These are phyloP conservation scores for Excalfactoria chinensis DNA, from an alignment of 2,113 vertebrate species.

Conservation along the genomic window DNA sequence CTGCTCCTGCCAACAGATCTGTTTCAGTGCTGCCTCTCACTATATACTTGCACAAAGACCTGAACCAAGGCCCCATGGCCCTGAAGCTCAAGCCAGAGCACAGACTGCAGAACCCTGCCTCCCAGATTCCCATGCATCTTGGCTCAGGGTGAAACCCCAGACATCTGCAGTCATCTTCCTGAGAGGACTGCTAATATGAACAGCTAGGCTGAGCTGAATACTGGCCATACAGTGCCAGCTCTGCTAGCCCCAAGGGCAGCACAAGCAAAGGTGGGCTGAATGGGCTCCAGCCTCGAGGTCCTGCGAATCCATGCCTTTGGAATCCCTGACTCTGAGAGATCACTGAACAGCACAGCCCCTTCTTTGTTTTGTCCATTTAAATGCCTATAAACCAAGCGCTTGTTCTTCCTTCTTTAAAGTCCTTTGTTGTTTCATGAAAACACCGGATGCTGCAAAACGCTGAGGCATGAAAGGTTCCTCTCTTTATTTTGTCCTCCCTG, in stretches of 20 bases:
- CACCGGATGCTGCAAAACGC: slow-evolving; percentile 61
- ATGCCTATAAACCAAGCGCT: slow-evolving; percentile 63
- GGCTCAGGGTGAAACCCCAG: background rate
- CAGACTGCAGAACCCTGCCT: background rate
- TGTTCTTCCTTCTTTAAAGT: slow-evolving; percentile 67
- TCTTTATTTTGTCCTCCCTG: slow-evolving; percentile 55
- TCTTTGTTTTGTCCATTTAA: slow-evolving; percentile 53
- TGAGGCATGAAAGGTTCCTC: slow-evolving; percentile 62
- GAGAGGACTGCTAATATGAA: slow-evolving; percentile 29
- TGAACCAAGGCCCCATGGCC: background rate
- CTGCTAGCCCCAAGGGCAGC: background rate
- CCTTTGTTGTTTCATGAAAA: slow-evolving; percentile 69
- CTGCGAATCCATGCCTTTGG: background rate
- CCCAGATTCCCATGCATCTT: background rate
- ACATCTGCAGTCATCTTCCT: slow-evolving; percentile 8
- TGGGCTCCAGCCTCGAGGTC: slow-evolving; percentile 24
- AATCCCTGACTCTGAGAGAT: slow-evolving; percentile 1
- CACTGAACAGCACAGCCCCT: slow-evolving; percentile 38
- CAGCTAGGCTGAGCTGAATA: background rate
- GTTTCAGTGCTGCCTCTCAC: slow-evolving; percentile 18
- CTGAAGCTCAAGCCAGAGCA: background rate
- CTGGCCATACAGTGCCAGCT: background rate
- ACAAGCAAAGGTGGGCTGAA: background rate
- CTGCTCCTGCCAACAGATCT: background rate
- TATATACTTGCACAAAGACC: background rate